Base-by-base conservation (phyloP, 2,797 vertebrate species). In the Squalus acanthias region DNA sequence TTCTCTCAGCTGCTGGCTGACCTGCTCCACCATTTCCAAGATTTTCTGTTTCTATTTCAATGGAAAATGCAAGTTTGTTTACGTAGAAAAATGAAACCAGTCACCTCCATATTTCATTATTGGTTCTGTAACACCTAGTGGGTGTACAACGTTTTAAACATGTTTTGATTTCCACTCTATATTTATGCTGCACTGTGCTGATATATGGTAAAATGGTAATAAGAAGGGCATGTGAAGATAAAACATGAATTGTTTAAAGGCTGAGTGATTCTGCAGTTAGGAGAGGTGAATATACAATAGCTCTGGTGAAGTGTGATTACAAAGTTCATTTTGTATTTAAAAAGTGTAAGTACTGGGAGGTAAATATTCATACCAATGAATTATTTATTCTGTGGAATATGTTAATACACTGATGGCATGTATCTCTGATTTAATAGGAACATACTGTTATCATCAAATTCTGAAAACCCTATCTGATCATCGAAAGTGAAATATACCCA, bases 341-440 rank as follows among this genome's bases (percentile, higher is more conserved):
- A 72, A 95, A 15, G 94, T 95, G 70, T 57, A 72, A 95, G 50
- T 17, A 95, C 94, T 57, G 70, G 70, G 70, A 76, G 39, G 69
- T 72, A 95, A 95, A 60, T 95, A 57, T 92, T 92, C 89, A 60
- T 76, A 53, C 13, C 70, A 33, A 29, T 95, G 70, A 76, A 95
- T 95, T 57, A 95, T 57, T 95, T 74, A 95, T 60, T 29, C 9
- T 57, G 5, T 53, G 50, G 5, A 57, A 76, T 26, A 95, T 74
- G 70, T 60, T 46, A 29, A 70, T 53, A 15, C 4, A 95, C 67
- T 69, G 69, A 95, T 72, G 69, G 24, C 39, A 72, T 50, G 67
- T 95, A 26, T 53, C 22, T 95, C 22, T 95, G 39, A 95, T 50
- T 95, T 72, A 95, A 70, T 69, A 29, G 92, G 39, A 39, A 39